These are phyloP conservation scores for Ypsolopha scabrella DNA, from an alignment of 2,888 invertebrate species.

Conservation along the genomic window DNA sequence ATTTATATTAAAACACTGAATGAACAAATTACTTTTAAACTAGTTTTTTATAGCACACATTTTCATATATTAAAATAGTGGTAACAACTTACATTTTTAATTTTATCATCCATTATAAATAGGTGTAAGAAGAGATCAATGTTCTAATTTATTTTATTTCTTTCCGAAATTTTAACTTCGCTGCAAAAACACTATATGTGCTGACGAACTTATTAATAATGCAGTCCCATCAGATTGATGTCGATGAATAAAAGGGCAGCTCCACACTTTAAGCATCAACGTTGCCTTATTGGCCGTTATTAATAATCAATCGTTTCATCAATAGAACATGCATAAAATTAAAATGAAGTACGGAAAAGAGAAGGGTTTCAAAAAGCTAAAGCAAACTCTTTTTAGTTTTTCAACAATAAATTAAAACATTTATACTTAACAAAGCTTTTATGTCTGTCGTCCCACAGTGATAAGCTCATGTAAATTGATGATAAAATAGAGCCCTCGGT, in stretches of 20 bases:
- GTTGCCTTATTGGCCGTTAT: constrained; percentile 1
- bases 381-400: no score
- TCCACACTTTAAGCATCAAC: not conserved
- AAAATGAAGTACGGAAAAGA: not conserved
- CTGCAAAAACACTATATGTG: not conserved
- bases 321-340: not conserved
- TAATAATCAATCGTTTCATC: not conserved
- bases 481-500: no score
- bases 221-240: constrained; percentile 14
- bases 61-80: not conserved
- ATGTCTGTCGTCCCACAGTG: no score
- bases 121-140: not conserved
- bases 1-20: not conserved
- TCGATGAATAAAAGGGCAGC: not conserved
- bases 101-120: constrained; percentile 7
- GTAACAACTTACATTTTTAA: constrained; percentile 7
- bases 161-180: not conserved
- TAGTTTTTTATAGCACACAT: not conserved
- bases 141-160: not conserved
- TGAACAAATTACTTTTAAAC: not conserved
- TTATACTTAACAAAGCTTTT: no score
- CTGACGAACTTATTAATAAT: constrained; percentile 12
- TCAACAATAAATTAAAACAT: no score
- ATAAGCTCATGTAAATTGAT: no score
- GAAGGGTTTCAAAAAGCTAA: no score